A percentile compares a stretch with the other conserved stretches of the same genome.
Conservation (phyloP, 2,113 vertebrate genomes). For the Papio anubis region DNA sequence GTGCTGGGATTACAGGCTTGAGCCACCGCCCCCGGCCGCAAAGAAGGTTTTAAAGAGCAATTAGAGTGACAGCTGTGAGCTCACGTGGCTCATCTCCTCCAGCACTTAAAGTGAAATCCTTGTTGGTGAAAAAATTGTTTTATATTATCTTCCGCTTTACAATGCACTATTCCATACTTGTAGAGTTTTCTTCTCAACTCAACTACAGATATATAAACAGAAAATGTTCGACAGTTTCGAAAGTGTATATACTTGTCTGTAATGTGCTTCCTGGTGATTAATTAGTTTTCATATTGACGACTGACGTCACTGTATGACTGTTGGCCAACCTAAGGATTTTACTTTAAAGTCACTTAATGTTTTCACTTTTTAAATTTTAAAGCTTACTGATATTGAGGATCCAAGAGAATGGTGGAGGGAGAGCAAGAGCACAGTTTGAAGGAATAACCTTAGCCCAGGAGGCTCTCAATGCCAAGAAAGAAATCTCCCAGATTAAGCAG, state of each 20-base stretch:
- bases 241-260: background rate
- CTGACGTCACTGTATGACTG: fast-evolving
- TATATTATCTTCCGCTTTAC: background rate
- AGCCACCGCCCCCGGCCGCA: too few relatives aligned
- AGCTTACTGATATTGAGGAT: slow-evolving; percentile 98
- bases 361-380: slow-evolving; percentile 78
- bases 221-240: background rate
- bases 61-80: background rate
- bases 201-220: background rate
- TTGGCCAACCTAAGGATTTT: background rate
- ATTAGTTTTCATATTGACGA: background rate
- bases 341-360: background rate
- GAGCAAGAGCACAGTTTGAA: slow-evolving; percentile 99
- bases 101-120: background rate
- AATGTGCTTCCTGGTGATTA: background rate
- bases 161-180: background rate
- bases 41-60: background rate
- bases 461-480: slow-evolving; percentile 98
- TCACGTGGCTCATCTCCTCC: background rate
- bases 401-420: slow-evolving; percentile 96
- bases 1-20: too few relatives aligned
- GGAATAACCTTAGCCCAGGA: slow-evolving; percentile 97
- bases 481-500: slow-evolving; percentile 98
- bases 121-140: background rate
- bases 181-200: background rate